Evolutionary conservation across 2,888 invertebrate genomes (phyloP).

Genomic region (Cantharis nigra): DNA sequence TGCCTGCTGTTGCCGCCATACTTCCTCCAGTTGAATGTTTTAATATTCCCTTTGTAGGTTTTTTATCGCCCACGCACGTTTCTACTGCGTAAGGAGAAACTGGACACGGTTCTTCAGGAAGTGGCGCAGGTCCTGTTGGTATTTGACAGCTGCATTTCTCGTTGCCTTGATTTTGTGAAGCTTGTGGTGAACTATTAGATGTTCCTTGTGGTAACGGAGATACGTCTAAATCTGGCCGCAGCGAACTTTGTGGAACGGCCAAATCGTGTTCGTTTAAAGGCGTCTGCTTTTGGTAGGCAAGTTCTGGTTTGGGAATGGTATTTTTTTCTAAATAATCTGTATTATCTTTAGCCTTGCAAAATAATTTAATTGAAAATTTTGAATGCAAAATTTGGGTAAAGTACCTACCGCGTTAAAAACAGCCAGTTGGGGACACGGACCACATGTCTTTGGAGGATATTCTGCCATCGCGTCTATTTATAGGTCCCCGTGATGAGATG

Average conservation of each 20-base stretch:
- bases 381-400: background rate
- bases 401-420: conserved; percentile 37
- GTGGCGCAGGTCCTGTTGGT: background rate
- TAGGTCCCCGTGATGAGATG: background rate
- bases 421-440: conserved; percentile 43
- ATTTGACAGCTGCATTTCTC: background rate
- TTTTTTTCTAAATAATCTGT: conserved; percentile 38
- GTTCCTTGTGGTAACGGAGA: conserved; percentile 31
- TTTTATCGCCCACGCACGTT: conserved; percentile 13
- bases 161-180: background rate
- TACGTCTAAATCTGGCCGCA: conserved; percentile 40
- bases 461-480: conserved; percentile 42
- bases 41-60: conserved; percentile 32
- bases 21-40: conserved; percentile 8
- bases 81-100: conserved; percentile 29
- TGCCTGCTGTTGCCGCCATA: conserved; percentile 4
- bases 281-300: conserved; percentile 31
- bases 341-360: conserved; percentile 31
- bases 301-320: conserved; percentile 42
- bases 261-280: conserved; percentile 38
- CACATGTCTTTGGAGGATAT: conserved; percentile 44
- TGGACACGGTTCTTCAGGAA: conserved; percentile 23
- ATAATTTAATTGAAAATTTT: background rate
- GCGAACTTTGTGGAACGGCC: conserved; percentile 37
- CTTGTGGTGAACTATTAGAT: background rate